A percentile compares a stretch with the other conserved stretches of the same genome.
Evolutionary conservation across 1,140 invertebrate species (phyloP).

Genomic region (Zaprionus vittiger): DNA sequence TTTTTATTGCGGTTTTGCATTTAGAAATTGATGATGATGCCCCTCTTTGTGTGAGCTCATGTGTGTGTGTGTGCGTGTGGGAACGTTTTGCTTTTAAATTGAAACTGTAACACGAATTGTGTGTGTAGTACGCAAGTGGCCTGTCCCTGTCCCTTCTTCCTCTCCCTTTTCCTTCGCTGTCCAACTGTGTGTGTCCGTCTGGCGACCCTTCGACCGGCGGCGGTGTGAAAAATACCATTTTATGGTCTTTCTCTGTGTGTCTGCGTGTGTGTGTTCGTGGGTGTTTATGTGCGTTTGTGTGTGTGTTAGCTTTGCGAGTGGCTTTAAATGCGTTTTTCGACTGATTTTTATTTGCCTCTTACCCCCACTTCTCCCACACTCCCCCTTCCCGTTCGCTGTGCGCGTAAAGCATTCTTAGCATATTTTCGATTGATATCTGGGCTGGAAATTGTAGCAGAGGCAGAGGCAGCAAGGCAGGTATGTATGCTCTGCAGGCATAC

Average conservation of each 20-base stretch:
- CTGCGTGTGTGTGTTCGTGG: not conserved
- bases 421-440: conserved; percentile 66
- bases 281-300: not conserved
- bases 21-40: conserved; percentile 77
- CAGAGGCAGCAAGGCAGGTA: conserved; percentile 14
- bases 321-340: conserved; percentile 75
- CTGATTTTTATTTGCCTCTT: conserved; percentile 71
- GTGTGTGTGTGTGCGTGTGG: conserved; percentile 45
- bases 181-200: not conserved
- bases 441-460: not conserved
- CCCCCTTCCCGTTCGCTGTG: not conserved
- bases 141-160: conserved; percentile 23
- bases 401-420: conserved; percentile 59
- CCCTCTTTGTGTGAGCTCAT: conserved; percentile 34
- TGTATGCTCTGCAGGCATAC: conserved; percentile 17
- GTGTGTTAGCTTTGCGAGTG: conserved; percentile 62
- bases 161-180: not conserved
- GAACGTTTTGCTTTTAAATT: conserved; percentile 75
- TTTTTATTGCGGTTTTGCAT: conserved; percentile 79
- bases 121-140: conserved; percentile 36
- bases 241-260: conserved; percentile 53
- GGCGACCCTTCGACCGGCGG: not conserved
- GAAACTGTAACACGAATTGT: conserved; percentile 72
- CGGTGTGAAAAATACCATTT: conserved; percentile 65
- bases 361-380: conserved; percentile 7